Evolutionary conservation across 2,888 invertebrate genomes (phyloP).

Genomic region (Plebejus argus): DNA sequence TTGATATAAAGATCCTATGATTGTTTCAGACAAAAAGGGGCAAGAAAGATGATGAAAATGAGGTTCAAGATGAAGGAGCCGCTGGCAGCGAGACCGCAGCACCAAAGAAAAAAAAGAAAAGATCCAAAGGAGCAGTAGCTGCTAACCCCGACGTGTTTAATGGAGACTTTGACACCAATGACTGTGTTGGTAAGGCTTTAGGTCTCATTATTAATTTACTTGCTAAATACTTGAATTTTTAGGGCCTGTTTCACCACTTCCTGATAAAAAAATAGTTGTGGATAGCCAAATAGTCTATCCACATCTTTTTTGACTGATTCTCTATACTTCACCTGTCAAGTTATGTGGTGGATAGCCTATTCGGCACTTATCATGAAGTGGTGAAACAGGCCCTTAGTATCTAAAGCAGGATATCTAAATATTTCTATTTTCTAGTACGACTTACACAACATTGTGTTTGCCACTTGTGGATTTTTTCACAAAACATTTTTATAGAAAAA

Average conservation of each 20-base stretch:
- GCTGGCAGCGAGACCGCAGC: conserved; percentile 54
- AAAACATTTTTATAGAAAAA: no score
- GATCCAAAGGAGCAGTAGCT: conserved; percentile 64
- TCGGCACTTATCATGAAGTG: no score
- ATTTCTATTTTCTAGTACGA: not conserved
- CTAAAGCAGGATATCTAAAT: not conserved
- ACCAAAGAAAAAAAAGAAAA: conserved; percentile 69
- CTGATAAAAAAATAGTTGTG: no score
- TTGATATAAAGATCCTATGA: not conserved
- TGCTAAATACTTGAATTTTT: not conserved
- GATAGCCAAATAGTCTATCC: no score
- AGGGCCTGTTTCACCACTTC: no score
- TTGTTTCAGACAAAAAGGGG: conserved; percentile 67
- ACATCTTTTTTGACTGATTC: no score
- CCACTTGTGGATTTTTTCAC: no score
- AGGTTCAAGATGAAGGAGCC: conserved; percentile 59
- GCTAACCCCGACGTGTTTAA: conserved; percentile 67
- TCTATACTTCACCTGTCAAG: no score
- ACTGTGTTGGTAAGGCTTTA: conserved; percentile 61
- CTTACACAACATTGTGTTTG: no score
- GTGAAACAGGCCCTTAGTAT: not conserved
- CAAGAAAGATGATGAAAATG: conserved; percentile 68
- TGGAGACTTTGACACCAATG: conserved; percentile 71
- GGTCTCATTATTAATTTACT: no score
- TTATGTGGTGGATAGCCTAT: no score